Percentiles rank a stretch among this genome's conserved stretches.
phyloP scores from a whole-genome alignment of 1,140 invertebrate species.

The Bombus pyrosoma region DNA sequence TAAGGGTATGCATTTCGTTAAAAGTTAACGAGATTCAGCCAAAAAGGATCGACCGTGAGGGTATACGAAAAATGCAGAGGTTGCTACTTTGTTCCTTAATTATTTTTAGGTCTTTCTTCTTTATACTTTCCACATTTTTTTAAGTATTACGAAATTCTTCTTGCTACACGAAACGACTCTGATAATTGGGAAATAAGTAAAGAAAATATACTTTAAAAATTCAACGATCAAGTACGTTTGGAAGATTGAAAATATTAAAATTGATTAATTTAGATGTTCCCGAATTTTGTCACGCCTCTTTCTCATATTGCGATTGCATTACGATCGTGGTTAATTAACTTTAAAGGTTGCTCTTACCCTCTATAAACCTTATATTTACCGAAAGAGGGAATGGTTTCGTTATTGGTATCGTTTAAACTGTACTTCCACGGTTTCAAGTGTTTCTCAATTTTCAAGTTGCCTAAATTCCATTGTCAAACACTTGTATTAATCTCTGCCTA shows the following conservation, averaged over 20 bases:
- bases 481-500: not conserved
- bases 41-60: not conserved
- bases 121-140: not conserved
- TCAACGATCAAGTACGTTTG: not conserved
- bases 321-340: no score
- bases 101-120: not conserved
- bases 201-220: not conserved
- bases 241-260: no score
- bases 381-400: no score
- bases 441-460: not conserved
- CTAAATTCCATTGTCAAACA: not conserved
- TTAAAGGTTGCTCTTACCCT: no score
- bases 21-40: not conserved
- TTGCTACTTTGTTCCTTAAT: not conserved
- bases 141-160: not conserved
- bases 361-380: no score
- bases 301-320: no score
- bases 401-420: no score
- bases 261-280: no score
- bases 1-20: conserved; percentile 11
- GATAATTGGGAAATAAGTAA: not conserved
- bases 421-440: not conserved
- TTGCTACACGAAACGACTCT: not conserved
- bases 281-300: no score
- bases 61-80: not conserved